phyloP scores from a whole-genome alignment of 2,797 vertebrate genomes.

The Danio tinwini region DNA sequence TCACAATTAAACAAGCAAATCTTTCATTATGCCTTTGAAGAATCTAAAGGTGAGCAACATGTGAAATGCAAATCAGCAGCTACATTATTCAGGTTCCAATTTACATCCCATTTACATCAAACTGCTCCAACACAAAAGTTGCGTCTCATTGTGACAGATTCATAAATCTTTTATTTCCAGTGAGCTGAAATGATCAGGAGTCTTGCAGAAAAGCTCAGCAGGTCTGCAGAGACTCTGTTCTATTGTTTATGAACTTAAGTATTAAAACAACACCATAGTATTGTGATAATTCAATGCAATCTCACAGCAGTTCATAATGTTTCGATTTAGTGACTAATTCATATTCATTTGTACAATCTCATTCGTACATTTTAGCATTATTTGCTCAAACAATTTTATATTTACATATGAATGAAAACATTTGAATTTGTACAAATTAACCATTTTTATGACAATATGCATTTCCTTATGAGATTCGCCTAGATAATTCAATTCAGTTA shows the following conservation, averaged over 20 bases:
- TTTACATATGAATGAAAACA: too few relatives aligned
- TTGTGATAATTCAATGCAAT: background rate
- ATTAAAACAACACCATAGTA: background rate
- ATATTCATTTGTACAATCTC: too few relatives aligned
- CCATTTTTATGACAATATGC: too few relatives aligned
- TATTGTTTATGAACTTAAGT: too few relatives aligned
- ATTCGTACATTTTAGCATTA: too few relatives aligned
- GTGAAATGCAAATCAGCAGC: background rate
- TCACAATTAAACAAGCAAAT: background rate
- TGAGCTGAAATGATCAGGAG: background rate
- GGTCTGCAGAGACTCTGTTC: background rate
- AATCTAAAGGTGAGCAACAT: background rate
- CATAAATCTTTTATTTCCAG: constrained; percentile 10
- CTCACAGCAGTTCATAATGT: too few relatives aligned
- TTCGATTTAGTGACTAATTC: too few relatives aligned
- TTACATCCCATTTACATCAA: background rate
- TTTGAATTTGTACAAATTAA: too few relatives aligned
- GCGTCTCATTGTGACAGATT: background rate
- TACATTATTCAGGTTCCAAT: background rate
- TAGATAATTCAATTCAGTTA: too few relatives aligned
- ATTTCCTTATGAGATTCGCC: too few relatives aligned
- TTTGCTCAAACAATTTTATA: too few relatives aligned
- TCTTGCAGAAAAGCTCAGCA: background rate
- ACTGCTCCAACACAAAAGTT: background rate
- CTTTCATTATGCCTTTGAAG: background rate